phyloP scores from a whole-genome alignment of 1,140 invertebrate species.

The Habropoda laboriosa region DNA sequence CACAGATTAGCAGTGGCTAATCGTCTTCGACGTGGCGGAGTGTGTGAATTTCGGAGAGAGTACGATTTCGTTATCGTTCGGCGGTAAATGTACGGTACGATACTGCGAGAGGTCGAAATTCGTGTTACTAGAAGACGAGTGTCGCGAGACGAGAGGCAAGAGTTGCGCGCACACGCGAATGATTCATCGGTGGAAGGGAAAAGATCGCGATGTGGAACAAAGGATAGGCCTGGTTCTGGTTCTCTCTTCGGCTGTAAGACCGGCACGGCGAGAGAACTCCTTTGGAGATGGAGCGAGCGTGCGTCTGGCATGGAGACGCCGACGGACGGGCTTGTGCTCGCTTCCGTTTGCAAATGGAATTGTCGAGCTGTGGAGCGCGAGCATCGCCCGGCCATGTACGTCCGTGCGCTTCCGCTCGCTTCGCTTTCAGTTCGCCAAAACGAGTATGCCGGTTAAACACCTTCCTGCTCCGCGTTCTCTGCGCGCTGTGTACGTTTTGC shows the following conservation, averaged over 20 bases:
- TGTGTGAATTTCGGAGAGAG: too few species aligned
- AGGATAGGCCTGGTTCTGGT: not conserved
- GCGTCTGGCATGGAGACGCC: not conserved
- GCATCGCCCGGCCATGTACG: not conserved
- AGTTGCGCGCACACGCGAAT: not conserved
- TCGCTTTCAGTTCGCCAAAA: conserved; percentile 23
- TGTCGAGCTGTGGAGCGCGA: not conserved
- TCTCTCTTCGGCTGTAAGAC: too few species aligned
- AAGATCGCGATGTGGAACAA: not conserved
- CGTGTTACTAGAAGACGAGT: too few species aligned
- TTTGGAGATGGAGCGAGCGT: not conserved
- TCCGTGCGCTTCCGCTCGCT: conserved; percentile 9
- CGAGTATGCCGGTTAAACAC: conserved; percentile 3
- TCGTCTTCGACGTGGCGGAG: too few species aligned
- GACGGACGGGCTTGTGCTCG: too few species aligned
- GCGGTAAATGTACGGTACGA: too few species aligned
- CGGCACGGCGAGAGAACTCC: not conserved
- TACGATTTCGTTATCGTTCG: too few species aligned
- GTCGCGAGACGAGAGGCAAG: not conserved
- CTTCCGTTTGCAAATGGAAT: not conserved
- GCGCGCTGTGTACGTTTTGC: too few species aligned
- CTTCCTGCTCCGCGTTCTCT: too few species aligned
- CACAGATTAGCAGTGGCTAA: too few species aligned
- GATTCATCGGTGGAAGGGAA: not conserved
- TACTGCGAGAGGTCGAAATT: too few species aligned